Evolutionary conservation across 2,113 vertebrate species (phyloP).

Genomic region (Vidua macroura): DNA sequence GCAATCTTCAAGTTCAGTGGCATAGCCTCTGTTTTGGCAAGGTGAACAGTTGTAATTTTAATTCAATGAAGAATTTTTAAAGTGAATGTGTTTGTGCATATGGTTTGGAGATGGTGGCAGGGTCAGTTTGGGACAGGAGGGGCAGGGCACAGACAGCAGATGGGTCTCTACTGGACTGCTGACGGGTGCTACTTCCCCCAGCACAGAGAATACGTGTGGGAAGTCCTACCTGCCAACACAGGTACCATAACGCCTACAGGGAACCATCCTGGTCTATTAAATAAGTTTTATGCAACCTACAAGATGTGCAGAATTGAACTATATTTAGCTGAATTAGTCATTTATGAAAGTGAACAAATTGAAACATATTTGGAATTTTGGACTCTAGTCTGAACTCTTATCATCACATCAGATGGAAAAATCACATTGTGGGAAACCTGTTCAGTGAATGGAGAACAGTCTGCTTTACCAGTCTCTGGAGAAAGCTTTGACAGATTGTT

Average conservation of each 20-base stretch:
- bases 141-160: background rate
- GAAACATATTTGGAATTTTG: background rate
- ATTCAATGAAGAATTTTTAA: background rate
- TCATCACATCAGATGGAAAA: constrained; percentile 15
- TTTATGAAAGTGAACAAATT: constrained; percentile 9
- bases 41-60: background rate
- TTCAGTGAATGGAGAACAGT: background rate
- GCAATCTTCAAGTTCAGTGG: background rate
- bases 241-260: background rate
- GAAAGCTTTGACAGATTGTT: background rate
- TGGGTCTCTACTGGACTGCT: background rate
- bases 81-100: background rate
- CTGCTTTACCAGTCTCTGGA: background rate
- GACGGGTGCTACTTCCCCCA: accelerated
- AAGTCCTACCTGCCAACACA: constrained; percentile 24
- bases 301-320: background rate
- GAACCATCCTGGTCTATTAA: background rate
- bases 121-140: background rate
- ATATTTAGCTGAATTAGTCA: constrained; percentile 9
- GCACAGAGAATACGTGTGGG: background rate
- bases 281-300: background rate
- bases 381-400: background rate
- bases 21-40: background rate
- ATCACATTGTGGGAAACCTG: background rate
- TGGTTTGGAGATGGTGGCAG: background rate